A percentile compares a stretch with the other conserved stretches of the same genome.
These are phyloP conservation scores for Poecilia gillii DNA, from an alignment of 2,797 vertebrate genomes.

Conservation along the genomic window DNA sequence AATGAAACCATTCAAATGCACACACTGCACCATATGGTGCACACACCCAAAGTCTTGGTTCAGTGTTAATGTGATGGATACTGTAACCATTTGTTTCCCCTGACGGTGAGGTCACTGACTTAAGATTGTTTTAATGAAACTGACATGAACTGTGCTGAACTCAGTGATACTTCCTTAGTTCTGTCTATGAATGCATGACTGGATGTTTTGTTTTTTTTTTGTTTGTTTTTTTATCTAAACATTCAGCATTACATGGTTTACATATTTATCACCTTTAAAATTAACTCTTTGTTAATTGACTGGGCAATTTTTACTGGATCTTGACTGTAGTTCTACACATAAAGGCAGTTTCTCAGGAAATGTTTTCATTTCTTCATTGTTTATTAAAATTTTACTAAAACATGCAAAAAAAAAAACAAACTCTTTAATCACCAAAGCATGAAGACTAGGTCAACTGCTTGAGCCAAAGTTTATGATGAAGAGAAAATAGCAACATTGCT, in stretches of 20 bases:
- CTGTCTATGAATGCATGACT: conserved; percentile 7
- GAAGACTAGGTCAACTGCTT: not conserved
- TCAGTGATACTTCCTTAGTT: conserved; percentile 17
- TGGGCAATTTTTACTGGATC: not conserved
- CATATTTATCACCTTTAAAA: not conserved
- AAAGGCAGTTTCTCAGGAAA: not conserved
- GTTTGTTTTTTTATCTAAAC: not conserved
- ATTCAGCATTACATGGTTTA: not conserved
- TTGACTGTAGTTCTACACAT: not conserved
- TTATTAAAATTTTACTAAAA: not conserved
- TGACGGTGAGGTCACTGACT: conserved; percentile 63
- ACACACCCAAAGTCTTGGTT: conserved; percentile 55
- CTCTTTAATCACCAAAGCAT: not conserved
- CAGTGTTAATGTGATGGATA: conserved; percentile 53
- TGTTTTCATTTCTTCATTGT: conserved; percentile 1
- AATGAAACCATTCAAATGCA: conserved; percentile 21
- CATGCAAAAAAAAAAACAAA: not conserved
- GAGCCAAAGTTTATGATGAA: not conserved
- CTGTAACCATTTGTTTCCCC: conserved; percentile 58
- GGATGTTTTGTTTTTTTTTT: not conserved
- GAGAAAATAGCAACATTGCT: not conserved
- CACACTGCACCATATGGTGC: conserved; percentile 21
- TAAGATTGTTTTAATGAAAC: conserved; percentile 27
- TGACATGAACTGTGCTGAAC: conserved; percentile 59
- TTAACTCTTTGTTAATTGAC: not conserved